phyloP scores from a whole-genome alignment of 2,888 invertebrate species.

The Xestia ashworthii region DNA sequence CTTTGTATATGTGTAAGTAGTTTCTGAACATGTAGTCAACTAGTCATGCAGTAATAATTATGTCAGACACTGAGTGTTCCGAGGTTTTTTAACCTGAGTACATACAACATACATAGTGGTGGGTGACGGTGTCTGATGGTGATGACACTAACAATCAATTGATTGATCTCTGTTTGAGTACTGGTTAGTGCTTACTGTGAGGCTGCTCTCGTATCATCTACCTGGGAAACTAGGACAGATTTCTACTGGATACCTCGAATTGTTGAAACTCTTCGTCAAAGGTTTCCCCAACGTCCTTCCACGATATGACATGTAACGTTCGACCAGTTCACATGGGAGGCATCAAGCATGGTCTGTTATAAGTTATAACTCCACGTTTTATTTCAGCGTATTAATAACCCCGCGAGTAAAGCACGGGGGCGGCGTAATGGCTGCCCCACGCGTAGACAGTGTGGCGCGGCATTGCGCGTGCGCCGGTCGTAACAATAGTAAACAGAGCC shows the following conservation, averaged over 20 bases:
- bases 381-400: constrained; percentile 26
- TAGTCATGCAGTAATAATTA: not conserved
- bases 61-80: not conserved
- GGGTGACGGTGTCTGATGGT: too few species aligned
- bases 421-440: constrained; percentile 55
- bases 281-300: not conserved
- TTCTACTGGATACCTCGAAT: not conserved
- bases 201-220: not conserved
- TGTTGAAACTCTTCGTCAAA: not conserved
- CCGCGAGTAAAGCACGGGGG: constrained; percentile 44
- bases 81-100: not conserved
- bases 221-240: not conserved
- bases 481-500: constrained; percentile 38
- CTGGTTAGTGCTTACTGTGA: not conserved
- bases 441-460: constrained; percentile 74
- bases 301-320: too few species aligned
- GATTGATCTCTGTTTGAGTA: not conserved
- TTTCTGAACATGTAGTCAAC: not conserved
- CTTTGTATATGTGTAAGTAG: not conserved
- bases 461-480: constrained; percentile 52
- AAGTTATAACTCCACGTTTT: not conserved
- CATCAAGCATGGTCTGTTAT: not conserved
- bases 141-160: too few species aligned
- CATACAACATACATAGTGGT: not conserved
- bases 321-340: not conserved